A percentile compares a stretch with the other conserved stretches of the same genome.
Evolutionary conservation across 1,140 invertebrate species (phyloP).

Genomic region (Ips nitidus): DNA sequence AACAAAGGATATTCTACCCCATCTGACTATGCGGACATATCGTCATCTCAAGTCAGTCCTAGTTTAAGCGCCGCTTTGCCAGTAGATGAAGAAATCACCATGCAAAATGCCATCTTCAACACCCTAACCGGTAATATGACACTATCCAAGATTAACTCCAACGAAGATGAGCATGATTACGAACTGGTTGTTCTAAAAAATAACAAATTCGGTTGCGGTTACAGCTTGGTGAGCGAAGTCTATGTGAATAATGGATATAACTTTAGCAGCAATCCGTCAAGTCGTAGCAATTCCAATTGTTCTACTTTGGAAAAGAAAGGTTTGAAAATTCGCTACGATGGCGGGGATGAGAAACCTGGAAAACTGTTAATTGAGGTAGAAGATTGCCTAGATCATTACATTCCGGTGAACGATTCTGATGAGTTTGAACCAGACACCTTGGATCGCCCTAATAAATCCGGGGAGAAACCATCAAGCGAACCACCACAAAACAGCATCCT

Average conservation of each 20-base stretch:
- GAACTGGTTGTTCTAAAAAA: conserved; percentile 57
- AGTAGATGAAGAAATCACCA: conserved; percentile 76
- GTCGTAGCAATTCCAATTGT: conserved; percentile 64
- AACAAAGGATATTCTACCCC: conserved; percentile 58
- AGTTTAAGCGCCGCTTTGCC: conserved; percentile 68
- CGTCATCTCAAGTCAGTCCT: conserved; percentile 69
- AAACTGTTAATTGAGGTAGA: conserved; percentile 78
- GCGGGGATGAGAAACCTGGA: conserved; percentile 65
- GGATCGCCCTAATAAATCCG: conserved; percentile 67
- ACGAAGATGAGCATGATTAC: conserved; percentile 52
- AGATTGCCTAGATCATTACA: conserved; percentile 69
- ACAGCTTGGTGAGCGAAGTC: conserved; percentile 73
- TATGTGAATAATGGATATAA: conserved; percentile 78
- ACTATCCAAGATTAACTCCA: conserved; percentile 55
- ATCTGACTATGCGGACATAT: conserved; percentile 62
- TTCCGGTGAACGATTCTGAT: conserved; percentile 70
- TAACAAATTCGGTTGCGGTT: conserved; percentile 53
- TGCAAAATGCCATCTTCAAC: conserved; percentile 68
- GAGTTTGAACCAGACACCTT: conserved; percentile 81
- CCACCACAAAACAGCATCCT: conserved; percentile 60
- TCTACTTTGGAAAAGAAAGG: conserved; percentile 59
- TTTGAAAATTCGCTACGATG: conserved; percentile 58
- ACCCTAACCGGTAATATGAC: conserved; percentile 62
- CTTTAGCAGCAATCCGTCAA: conserved; percentile 61
- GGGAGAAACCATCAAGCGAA: conserved; percentile 50